Evolutionary conservation across 2,113 vertebrate species (phyloP).

Genomic region (Ovibos moschatus): DNA sequence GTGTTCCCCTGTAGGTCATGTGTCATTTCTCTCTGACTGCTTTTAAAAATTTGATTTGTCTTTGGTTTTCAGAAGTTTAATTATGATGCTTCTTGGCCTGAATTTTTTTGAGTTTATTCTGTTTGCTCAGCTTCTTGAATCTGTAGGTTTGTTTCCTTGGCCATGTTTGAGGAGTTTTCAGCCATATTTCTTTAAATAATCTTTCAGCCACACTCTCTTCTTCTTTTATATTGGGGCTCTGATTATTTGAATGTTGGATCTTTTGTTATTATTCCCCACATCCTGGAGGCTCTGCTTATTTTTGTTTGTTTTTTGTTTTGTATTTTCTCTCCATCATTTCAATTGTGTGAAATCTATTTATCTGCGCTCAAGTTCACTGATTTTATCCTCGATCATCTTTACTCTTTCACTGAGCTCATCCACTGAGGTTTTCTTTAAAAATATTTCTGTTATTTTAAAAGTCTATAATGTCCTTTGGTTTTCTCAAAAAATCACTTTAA

Average conservation of each 20-base stretch:
- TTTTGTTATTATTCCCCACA: neutral
- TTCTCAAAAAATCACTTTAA: neutral
- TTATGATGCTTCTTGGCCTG: neutral
- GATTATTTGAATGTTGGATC: neutral
- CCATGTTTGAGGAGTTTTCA: neutral
- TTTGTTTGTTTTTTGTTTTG: neutral
- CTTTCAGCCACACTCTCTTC: neutral
- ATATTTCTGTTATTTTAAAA: neutral
- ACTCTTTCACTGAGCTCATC: neutral
- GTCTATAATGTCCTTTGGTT: neutral
- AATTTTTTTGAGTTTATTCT: neutral
- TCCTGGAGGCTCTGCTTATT: neutral
- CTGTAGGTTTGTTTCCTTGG: neutral
- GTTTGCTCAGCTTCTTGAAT: neutral
- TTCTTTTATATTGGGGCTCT: neutral
- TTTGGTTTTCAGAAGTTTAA: conserved; percentile 9
- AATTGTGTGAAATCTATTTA: neutral
- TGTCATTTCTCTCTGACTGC: neutral
- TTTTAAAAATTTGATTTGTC: neutral
- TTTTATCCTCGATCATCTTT: neutral
- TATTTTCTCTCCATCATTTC: neutral
- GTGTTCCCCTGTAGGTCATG: neutral
- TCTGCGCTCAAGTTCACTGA: neutral
- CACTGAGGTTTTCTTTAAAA: neutral
- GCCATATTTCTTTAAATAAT: neutral